Evolutionary conservation across 2,888 invertebrate species (phyloP).

Genomic region (Lithodes maja): DNA sequence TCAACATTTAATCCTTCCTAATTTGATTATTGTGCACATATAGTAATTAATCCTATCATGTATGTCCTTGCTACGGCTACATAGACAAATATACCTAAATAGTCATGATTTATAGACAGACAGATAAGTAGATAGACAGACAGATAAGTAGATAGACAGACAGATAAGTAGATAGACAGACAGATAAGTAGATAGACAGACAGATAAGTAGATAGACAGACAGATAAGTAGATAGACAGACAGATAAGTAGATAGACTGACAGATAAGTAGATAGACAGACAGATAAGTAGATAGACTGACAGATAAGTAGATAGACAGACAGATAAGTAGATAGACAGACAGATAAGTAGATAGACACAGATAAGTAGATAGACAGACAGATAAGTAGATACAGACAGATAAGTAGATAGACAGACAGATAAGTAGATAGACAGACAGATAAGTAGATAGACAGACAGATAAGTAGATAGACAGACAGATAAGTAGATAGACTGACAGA

Average conservation of each 20-base stretch:
- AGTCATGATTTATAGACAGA: not conserved
- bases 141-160: not conserved
- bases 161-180: not conserved
- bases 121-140: constrained; percentile 11
- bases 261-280: too few relatives aligned
- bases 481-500: too few relatives aligned
- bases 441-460: not conserved
- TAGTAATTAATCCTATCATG: too few relatives aligned
- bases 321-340: constrained; percentile 11
- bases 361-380: constrained; percentile 1
- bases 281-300: too few relatives aligned
- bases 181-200: not conserved
- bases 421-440: constrained; percentile 11
- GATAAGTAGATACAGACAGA: constrained; percentile 11
- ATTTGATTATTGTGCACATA: too few relatives aligned
- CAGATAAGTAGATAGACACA: too few relatives aligned
- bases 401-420: not conserved
- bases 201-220: not conserved
- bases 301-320: too few relatives aligned
- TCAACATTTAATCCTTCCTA: too few relatives aligned
- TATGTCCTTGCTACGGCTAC: not conserved
- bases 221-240: not conserved
- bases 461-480: constrained; percentile 11
- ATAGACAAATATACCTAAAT: not conserved
- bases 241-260: too few relatives aligned